Evolutionary conservation across 2,113 vertebrate genomes (phyloP).

Genomic region (Capreolus pygargus): DNA sequence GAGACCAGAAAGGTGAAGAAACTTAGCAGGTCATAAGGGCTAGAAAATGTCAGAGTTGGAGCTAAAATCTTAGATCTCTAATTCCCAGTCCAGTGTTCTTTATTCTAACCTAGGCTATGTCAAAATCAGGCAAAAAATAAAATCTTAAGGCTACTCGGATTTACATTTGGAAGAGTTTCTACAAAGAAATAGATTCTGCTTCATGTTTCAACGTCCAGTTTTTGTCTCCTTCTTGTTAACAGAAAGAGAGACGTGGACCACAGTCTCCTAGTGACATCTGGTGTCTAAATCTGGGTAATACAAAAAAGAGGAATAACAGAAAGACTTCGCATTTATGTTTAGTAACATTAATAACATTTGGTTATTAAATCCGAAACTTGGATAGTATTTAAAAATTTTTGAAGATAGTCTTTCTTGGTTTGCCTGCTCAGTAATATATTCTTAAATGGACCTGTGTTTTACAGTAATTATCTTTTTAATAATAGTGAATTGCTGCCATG

Average conservation of each 20-base stretch:
- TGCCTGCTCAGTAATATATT: neutral
- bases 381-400: neutral
- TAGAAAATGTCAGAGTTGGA: neutral
- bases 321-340: neutral
- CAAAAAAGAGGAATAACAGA: neutral
- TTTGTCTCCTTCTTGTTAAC: conserved; percentile 25
- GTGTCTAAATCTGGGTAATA: conserved; percentile 33
- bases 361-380: neutral
- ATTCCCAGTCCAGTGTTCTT: neutral
- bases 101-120: neutral
- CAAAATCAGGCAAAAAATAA: conserved; percentile 4
- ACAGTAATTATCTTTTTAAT: neutral
- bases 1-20: neutral
- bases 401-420: neutral
- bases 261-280: conserved; percentile 55
- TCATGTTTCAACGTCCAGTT: neutral
- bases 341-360: neutral
- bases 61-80: neutral
- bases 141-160: neutral
- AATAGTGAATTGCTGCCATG: neutral
- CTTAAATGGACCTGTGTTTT: neutral
- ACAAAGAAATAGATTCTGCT: neutral
- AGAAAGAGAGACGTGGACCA: neutral
- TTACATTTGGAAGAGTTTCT: neutral
- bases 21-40: neutral